phyloP scores from a whole-genome alignment of 2,797 vertebrate genomes.

The Mus minutoides region DNA sequence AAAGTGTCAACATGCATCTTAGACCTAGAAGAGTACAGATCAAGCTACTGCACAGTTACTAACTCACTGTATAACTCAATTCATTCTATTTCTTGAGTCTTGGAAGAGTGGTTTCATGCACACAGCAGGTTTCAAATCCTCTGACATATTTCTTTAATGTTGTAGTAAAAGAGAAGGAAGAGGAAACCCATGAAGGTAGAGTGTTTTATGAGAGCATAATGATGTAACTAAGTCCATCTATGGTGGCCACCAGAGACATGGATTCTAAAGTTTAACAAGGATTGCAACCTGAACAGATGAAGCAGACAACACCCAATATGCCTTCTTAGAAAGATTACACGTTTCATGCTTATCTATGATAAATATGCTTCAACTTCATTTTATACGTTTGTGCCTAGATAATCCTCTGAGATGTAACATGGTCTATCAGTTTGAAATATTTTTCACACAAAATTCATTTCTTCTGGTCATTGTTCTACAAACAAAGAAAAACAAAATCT shows the following conservation, averaged over 20 bases:
- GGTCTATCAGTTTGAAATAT: neutral
- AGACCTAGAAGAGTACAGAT: neutral
- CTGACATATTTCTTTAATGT: neutral
- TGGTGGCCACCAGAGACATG: neutral
- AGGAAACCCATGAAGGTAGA: neutral
- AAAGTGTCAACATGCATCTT: neutral
- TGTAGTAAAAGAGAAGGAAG: neutral
- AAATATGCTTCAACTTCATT: neutral
- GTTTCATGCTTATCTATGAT: neutral
- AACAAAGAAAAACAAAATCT: neutral
- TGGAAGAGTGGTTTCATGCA: neutral
- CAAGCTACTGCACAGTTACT: neutral
- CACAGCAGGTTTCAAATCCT: neutral
- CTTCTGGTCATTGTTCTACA: neutral
- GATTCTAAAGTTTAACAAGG: neutral
- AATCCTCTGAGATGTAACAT: neutral
- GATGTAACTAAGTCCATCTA: neutral
- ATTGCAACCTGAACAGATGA: neutral
- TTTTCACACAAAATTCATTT: neutral
- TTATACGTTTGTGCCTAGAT: conserved; percentile 28
- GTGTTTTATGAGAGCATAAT: neutral
- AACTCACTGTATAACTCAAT: neutral
- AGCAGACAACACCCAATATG: neutral
- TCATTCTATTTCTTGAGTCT: neutral
- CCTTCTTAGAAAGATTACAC: neutral